Evolutionary conservation across 2,797 vertebrate genomes (phyloP).

Genomic region (Brachymystax lenok): DNA sequence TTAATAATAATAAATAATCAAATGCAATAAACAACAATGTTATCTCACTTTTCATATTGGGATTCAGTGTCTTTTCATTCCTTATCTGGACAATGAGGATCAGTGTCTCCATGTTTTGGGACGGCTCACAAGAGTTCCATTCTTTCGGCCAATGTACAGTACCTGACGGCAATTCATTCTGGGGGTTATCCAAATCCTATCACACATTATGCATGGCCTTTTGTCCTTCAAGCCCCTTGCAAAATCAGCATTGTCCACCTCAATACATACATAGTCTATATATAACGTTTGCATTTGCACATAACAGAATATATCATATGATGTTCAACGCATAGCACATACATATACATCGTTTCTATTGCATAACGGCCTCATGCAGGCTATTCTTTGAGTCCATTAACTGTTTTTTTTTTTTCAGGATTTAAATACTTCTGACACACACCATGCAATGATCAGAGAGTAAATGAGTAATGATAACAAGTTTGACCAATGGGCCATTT

Average conservation of each 20-base stretch:
- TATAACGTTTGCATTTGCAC: background rate
- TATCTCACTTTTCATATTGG: background rate
- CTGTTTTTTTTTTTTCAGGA: background rate
- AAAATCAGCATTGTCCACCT: background rate
- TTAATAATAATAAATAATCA: background rate
- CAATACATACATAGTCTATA: background rate
- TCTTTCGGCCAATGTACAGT: background rate
- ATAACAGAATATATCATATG: background rate
- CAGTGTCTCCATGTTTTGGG: constrained; percentile 54
- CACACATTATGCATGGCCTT: constrained; percentile 27
- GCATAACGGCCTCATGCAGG: background rate
- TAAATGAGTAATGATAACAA: constrained; percentile 46
- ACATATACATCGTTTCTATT: background rate
- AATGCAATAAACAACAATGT: background rate
- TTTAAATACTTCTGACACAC: background rate
- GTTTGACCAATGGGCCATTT: constrained; percentile 25
- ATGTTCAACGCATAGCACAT: background rate
- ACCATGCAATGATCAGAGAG: constrained; percentile 54
- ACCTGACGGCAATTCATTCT: constrained; percentile 25
- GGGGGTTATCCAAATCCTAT: constrained; percentile 51
- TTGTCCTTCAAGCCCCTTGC: background rate
- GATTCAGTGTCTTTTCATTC: constrained; percentile 46
- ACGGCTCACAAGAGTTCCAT: constrained; percentile 57
- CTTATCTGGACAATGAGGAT: constrained; percentile 58
- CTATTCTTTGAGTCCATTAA: no score